Evolutionary conservation across 2,888 invertebrate genomes (phyloP).

Genomic region (Athalia cordata): DNA sequence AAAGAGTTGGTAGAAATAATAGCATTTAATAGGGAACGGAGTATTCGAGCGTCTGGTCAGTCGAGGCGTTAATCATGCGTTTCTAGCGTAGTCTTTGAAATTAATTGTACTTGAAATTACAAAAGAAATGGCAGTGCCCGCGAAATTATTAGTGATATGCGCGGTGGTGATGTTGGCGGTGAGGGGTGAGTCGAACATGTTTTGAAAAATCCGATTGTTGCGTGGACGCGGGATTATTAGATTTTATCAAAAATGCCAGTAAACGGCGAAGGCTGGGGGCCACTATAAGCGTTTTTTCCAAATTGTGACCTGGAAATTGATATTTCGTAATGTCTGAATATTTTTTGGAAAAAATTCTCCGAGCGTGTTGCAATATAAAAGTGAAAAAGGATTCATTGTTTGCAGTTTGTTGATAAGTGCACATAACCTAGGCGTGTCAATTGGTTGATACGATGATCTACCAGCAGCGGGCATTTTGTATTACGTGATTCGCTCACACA

Average conservation of each 20-base stretch:
- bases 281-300: neutral
- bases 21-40: neutral
- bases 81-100: conserved; percentile 8
- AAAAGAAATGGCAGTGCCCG: conserved; percentile 12
- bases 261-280: neutral
- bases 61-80: conserved; percentile 44
- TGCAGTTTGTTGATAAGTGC: neutral
- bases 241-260: neutral
- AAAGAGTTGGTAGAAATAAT: too few species aligned
- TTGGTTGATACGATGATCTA: conserved; percentile 5
- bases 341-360: neutral
- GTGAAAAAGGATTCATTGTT: conserved; percentile 18
- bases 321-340: neutral
- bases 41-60: conserved; percentile 12
- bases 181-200: conserved; percentile 18
- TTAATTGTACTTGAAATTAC: neutral
- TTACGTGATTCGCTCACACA: conserved; percentile 24
- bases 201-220: neutral
- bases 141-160: neutral
- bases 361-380: neutral
- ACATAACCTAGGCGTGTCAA: conserved; percentile 34
- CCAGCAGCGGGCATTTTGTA: neutral
- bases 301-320: neutral
- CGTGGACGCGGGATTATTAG: neutral
- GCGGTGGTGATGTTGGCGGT: conserved; percentile 14